A percentile compares a stretch with the other conserved stretches of the same genome.
Conservation (phyloP, 2,888 invertebrate genomes). For the Watsonalla cultraria region DNA sequence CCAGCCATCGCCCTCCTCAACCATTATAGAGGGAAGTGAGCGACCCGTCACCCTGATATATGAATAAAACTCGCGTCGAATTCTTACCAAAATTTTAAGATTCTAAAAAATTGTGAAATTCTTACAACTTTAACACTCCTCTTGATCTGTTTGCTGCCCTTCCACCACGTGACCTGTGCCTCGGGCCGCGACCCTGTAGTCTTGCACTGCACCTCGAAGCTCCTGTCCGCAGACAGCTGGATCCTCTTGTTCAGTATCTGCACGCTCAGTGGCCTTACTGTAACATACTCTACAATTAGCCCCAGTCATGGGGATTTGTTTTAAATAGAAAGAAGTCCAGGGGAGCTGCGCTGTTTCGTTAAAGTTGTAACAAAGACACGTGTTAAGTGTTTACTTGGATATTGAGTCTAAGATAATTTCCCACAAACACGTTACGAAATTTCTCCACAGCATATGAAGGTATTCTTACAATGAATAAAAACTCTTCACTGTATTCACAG, state of each 20-base stretch:
- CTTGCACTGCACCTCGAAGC: constrained; percentile 90
- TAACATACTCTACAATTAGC: constrained; percentile 45
- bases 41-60: too few species aligned
- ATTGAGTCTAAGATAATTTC: too few species aligned
- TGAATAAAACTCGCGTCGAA: background rate
- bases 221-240: constrained; percentile 88
- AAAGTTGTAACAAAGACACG: too few species aligned
- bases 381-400: too few species aligned
- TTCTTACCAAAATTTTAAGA: background rate
- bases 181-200: constrained; percentile 90
- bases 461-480: too few species aligned
- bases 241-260: constrained; percentile 88
- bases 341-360: too few species aligned
- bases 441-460: too few species aligned
- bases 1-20: too few species aligned
- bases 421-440: too few species aligned
- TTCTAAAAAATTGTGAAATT: constrained; percentile 20
- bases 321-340: background rate
- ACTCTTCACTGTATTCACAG: too few species aligned
- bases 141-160: constrained; percentile 86
- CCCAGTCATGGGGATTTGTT: background rate
- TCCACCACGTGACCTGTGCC: constrained; percentile 93
- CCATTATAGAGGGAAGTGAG: too few species aligned
- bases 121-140: constrained; percentile 87
- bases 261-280: constrained; percentile 91